Base-by-base conservation (phyloP, 2,797 vertebrate genomes). In the Myotis vivesi region DNA sequence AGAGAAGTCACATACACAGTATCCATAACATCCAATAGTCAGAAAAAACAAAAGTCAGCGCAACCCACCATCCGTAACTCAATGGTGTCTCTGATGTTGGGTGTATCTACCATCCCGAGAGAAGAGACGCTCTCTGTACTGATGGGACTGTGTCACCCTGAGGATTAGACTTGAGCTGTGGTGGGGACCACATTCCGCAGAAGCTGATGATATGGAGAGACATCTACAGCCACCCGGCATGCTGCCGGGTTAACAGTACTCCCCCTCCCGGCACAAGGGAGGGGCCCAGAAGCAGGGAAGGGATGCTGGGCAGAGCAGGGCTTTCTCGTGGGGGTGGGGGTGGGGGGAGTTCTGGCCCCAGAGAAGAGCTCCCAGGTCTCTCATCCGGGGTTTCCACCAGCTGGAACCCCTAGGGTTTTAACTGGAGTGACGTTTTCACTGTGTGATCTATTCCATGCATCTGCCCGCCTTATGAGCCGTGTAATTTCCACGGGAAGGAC, bases 401-500 rank as follows among this genome's bases (percentile, higher is more conserved):
- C 36, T 44, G 19, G 17, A 89, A 75, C 76, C 79, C 15, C 62
- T 53, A 28, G 81, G 64, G 8, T 46, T 55, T 68, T 46, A 66
- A 64, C n/a, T 30, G 6, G 28, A 68, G 22, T 38, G 25, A 76
- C 41, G 53, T 75, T 51, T 87, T 51, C 38, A 30, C 72, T n/a
- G n/a, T 2, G 0, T 36, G 64, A 76, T 30, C 33, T 64, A 25
- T 41, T 77, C 85, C 55, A 62, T 0, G 23, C 20, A 38, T 62
- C 69, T 83, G 12, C 53, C 13, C 8, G 75, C 59, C 53, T 38
- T 28, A 57, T 3, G 23, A 73, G 10, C 64, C 41, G 38, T 46
- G n/a, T 15, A 73, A 84, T 81, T 94, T 85, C 81, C 68, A 85
- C 11, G 2, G 6, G 69, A 84, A 93, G 55, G 19, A 77, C 57